Percentiles rank a stretch among this genome's conserved stretches.
Evolutionary conservation across 2,797 vertebrate species (phyloP).

Genomic region (Hydrocynus forskahlii): DNA sequence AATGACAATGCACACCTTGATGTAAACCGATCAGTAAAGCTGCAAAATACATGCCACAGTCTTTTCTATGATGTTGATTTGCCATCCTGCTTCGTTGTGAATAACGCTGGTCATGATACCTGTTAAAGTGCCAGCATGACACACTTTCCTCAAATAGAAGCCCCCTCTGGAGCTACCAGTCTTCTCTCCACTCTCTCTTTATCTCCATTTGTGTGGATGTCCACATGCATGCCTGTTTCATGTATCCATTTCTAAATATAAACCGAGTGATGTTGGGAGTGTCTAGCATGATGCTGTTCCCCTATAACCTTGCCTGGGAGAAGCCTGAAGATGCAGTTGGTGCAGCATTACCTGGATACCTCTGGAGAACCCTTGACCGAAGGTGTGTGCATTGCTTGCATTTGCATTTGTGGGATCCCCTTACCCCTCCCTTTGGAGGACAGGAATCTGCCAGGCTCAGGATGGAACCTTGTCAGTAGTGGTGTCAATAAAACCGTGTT

Average conservation of each 20-base stretch:
- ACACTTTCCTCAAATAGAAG: slow-evolving; percentile 40
- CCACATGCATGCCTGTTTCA: slow-evolving; percentile 41
- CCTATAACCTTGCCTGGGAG: slow-evolving; percentile 64
- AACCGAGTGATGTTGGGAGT: slow-evolving; percentile 72
- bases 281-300: slow-evolving; percentile 71
- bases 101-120: background rate
- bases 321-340: slow-evolving; percentile 61
- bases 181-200: slow-evolving; percentile 38
- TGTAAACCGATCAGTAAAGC: background rate
- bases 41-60: background rate
- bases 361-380: background rate
- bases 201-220: slow-evolving; percentile 61
- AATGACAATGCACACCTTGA: too few species aligned
- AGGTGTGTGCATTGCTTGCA: slow-evolving; percentile 1
- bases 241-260: slow-evolving; percentile 74
- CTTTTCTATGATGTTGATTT: background rate
- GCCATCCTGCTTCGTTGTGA: background rate
- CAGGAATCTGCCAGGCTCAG: background rate
- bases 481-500: background rate
- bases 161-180: background rate
- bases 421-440: background rate
- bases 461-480: background rate
- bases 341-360: slow-evolving; percentile 16
- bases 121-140: background rate
- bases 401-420: background rate